phyloP scores from a whole-genome alignment of 2,113 vertebrate species.

The Strigops habroptila region DNA sequence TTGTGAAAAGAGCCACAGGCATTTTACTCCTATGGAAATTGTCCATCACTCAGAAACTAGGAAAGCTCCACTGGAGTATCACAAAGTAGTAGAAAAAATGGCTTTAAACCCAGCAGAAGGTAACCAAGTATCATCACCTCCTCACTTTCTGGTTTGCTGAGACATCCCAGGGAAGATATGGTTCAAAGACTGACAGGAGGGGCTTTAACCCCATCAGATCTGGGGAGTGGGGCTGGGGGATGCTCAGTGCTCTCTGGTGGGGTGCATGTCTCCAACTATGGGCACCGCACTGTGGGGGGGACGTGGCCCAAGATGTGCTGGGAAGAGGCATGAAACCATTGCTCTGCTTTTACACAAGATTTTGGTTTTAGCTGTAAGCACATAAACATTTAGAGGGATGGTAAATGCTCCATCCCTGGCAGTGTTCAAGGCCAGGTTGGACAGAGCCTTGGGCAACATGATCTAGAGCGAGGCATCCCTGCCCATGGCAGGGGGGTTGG shows the following conservation, averaged over 20 bases:
- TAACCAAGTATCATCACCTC: background rate
- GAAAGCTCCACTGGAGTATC: background rate
- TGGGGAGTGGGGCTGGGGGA: background rate
- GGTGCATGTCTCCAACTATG: background rate
- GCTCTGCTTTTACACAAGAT: background rate
- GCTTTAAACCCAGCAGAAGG: background rate
- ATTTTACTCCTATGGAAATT: background rate
- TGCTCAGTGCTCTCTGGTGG: background rate
- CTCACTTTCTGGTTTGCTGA: background rate
- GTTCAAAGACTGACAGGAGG: background rate
- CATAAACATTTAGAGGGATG: background rate
- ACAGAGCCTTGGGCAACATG: background rate
- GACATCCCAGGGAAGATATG: background rate
- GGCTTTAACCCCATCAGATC: background rate
- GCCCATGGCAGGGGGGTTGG: background rate
- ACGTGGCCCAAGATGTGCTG: rapidly evolving
- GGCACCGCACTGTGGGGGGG: rapidly evolving
- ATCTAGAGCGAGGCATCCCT: background rate
- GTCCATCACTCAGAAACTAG: background rate
- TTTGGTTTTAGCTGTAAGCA: background rate
- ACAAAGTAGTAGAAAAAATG: background rate
- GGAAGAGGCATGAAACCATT: background rate
- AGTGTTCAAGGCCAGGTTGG: background rate
- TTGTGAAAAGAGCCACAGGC: background rate
- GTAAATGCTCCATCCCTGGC: background rate